Percentiles rank a stretch among this genome's conserved stretches.
phyloP scores from a whole-genome alignment of 2,113 vertebrate genomes.

The Albula glossodonta region DNA sequence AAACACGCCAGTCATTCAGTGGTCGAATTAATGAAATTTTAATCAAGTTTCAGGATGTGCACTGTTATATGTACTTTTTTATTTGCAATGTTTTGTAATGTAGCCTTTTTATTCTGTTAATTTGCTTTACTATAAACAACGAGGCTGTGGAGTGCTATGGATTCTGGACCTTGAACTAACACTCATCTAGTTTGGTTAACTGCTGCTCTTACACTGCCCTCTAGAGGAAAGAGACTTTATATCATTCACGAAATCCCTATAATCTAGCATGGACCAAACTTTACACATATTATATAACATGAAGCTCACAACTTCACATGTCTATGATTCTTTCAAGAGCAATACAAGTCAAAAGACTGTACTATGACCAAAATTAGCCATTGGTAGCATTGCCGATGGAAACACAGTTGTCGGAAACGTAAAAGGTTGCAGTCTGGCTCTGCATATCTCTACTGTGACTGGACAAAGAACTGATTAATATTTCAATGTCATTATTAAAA shows the following conservation, averaged over 20 bases:
- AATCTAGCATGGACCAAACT: neutral
- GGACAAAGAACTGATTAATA: neutral
- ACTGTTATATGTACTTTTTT: too few relatives aligned
- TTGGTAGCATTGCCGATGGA: neutral
- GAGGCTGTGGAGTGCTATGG: neutral
- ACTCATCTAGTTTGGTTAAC: neutral
- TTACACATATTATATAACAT: neutral
- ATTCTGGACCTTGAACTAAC: neutral
- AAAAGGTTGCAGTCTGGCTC: neutral
- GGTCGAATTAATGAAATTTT: too few relatives aligned
- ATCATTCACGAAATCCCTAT: neutral
- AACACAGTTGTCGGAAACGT: neutral
- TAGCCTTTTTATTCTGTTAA: too few relatives aligned
- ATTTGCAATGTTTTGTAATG: too few relatives aligned
- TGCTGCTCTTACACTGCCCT: slow-evolving; percentile 48
- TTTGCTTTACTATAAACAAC: neutral
- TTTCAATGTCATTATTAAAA: too few relatives aligned
- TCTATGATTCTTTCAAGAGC: neutral
- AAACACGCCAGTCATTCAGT: too few relatives aligned
- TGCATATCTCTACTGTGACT: neutral
- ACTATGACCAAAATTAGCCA: neutral
- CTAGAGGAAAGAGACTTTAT: slow-evolving; percentile 46
- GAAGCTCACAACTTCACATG: neutral
- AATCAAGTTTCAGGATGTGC: too few relatives aligned
- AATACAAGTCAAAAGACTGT: neutral